Conservation (phyloP, 2,888 invertebrate genomes). For the Cactoblastis cactorum region DNA sequence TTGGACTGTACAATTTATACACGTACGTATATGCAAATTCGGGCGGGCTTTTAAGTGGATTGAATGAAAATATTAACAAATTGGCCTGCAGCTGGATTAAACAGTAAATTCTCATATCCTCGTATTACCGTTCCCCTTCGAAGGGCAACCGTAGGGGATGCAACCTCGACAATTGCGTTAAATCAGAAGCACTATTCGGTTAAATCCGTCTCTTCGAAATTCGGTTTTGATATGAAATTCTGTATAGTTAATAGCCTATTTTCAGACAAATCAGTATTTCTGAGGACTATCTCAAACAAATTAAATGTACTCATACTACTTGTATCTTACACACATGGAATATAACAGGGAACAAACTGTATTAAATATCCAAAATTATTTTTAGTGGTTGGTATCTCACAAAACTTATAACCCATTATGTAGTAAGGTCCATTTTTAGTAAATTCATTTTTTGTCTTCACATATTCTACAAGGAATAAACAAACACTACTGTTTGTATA, state of each 20-base stretch:
- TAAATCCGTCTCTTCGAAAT: conserved; percentile 51
- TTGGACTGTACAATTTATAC: not conserved
- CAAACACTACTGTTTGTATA: not conserved
- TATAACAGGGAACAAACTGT: too few relatives aligned
- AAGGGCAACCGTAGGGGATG: conserved; percentile 68
- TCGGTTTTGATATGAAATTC: conserved; percentile 25
- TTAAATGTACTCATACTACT: too few relatives aligned
- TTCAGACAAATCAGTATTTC: too few relatives aligned
- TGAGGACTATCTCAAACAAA: too few relatives aligned
- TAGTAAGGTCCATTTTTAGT: too few relatives aligned
- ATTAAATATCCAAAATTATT: too few relatives aligned
- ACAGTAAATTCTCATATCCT: conserved; percentile 79
- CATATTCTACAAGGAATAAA: too few relatives aligned
- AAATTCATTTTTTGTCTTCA: too few relatives aligned
- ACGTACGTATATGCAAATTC: conserved; percentile 32
- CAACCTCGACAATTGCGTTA: conserved; percentile 75
- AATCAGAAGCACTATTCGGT: conserved; percentile 72
- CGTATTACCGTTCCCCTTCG: conserved; percentile 73
- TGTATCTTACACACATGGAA: too few relatives aligned
- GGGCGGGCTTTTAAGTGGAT: conserved; percentile 69
- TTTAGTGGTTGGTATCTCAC: too few relatives aligned
- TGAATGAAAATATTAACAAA: conserved; percentile 78
- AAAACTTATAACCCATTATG: too few relatives aligned
- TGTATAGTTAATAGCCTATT: not conserved
- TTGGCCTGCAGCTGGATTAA: conserved; percentile 76